These are phyloP conservation scores for Thymelicus acteon DNA, from an alignment of 2,888 invertebrate genomes.

Conservation along the genomic window DNA sequence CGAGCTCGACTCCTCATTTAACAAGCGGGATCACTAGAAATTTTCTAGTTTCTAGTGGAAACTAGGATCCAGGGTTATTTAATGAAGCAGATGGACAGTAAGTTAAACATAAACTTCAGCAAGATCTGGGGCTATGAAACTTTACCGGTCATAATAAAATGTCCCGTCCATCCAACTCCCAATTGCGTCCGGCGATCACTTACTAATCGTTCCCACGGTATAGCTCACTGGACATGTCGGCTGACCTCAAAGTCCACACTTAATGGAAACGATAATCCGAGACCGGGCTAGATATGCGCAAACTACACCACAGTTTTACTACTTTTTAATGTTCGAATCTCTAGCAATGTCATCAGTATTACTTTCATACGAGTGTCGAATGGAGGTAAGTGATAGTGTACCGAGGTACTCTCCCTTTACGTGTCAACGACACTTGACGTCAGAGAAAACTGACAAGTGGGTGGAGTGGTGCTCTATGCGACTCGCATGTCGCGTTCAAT, in stretches of 20 bases:
- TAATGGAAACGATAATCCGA: constrained; percentile 2
- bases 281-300: background rate
- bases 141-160: too few species aligned
- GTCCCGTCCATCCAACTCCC: too few species aligned
- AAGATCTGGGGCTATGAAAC: too few species aligned
- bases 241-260: constrained; percentile 1
- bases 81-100: too few species aligned
- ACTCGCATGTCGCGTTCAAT: too few species aligned
- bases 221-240: background rate
- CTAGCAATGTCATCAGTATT: background rate
- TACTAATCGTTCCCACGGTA: background rate
- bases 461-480: background rate
- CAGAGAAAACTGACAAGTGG: background rate
- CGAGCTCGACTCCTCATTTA: too few species aligned
- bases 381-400: background rate
- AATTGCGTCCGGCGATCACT: too few species aligned
- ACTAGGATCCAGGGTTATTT: too few species aligned
- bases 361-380: background rate
- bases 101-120: too few species aligned
- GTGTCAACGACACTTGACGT: background rate
- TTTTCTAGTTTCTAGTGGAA: too few species aligned
- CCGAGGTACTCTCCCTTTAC: background rate
- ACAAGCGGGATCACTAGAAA: too few species aligned
- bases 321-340: background rate
- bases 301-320: background rate